phyloP scores from a whole-genome alignment of 2,888 invertebrate genomes.

The Andrena flavipes region DNA sequence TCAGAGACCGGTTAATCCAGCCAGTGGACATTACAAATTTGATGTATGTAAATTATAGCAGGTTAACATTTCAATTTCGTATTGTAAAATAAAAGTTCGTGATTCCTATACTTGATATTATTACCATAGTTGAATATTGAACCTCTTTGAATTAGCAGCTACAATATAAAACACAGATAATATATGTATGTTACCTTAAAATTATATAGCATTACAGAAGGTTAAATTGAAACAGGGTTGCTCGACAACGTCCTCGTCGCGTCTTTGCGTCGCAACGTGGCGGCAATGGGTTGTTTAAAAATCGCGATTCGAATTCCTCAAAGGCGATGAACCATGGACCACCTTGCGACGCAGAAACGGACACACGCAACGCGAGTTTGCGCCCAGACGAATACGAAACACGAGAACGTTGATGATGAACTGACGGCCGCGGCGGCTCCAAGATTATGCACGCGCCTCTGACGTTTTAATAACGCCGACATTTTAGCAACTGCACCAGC shows the following conservation, averaged over 20 bases:
- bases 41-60: too few relatives aligned
- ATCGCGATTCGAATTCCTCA: not conserved
- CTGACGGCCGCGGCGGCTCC: constrained; percentile 2
- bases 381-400: constrained; percentile 24
- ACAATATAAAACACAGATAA: too few relatives aligned
- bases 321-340: constrained; percentile 9
- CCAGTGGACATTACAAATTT: too few relatives aligned
- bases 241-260: not conserved
- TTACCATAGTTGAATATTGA: too few relatives aligned
- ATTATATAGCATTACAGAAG: too few relatives aligned
- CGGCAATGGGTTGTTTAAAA: constrained; percentile 1
- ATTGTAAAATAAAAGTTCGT: too few relatives aligned
- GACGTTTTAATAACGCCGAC: constrained; percentile 42
- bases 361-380: constrained; percentile 1
- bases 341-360: constrained; percentile 26
- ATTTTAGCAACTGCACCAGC: not conserved
- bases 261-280: not conserved
- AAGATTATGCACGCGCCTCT: constrained; percentile 27
- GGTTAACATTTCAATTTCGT: too few relatives aligned
- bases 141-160: too few relatives aligned
- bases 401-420: constrained; percentile 39
- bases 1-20: too few relatives aligned
- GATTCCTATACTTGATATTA: too few relatives aligned
- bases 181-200: too few relatives aligned
- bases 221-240: not conserved